phyloP scores from a whole-genome alignment of 2,888 invertebrate species.

The Suillia variegata region DNA sequence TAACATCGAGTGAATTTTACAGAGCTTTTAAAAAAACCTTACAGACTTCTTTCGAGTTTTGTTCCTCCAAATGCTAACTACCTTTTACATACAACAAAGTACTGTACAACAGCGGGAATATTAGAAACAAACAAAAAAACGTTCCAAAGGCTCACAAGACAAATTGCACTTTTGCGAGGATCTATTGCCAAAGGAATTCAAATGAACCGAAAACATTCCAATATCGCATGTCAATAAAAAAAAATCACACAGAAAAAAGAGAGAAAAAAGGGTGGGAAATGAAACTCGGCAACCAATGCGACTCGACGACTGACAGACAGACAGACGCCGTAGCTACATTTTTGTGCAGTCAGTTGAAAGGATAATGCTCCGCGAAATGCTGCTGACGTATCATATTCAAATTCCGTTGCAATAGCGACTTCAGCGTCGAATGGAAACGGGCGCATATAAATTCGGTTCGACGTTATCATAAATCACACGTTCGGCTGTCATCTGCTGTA shows the following conservation, averaged over 20 bases:
- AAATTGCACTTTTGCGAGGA: conserved; percentile 52
- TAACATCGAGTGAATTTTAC: no score
- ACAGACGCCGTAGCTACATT: conserved; percentile 18
- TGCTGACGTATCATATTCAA: conserved; percentile 57
- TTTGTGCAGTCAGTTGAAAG: conserved; percentile 21
- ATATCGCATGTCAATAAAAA: conserved; percentile 24
- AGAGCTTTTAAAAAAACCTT: no score
- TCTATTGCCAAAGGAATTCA: conserved; percentile 44
- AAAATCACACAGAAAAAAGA: conserved; percentile 12
- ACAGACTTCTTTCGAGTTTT: no score
- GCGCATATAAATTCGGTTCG: conserved; percentile 54
- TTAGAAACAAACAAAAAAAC: conserved; percentile 24
- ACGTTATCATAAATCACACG: conserved; percentile 54
- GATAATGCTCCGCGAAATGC: conserved; percentile 40
- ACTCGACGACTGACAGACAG: background rate
- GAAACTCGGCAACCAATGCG: conserved; percentile 2
- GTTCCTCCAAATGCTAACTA: no score
- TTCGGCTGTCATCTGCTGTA: conserved; percentile 49
- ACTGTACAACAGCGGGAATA: conserved; percentile 5
- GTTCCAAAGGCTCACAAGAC: conserved; percentile 45
- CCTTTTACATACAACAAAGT: no score
- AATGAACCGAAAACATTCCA: conserved; percentile 39
- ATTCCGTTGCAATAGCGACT: conserved; percentile 17
- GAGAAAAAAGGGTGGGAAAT: conserved; percentile 25
- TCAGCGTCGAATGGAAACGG: conserved; percentile 19